Base-by-base conservation (phyloP, 1,140 invertebrate species). In the Anoplolepis gracilipes region DNA sequence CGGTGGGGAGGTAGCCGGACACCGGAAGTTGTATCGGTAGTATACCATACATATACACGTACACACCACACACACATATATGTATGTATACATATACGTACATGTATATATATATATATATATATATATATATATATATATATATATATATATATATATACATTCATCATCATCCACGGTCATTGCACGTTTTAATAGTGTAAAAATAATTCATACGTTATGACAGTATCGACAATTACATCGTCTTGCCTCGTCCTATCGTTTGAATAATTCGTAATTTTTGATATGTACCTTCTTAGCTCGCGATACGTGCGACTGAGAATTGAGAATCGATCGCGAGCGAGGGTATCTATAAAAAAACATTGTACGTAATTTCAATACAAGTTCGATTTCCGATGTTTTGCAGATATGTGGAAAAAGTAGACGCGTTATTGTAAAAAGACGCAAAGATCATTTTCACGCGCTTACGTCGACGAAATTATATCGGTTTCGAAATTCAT, bases 21-120 rank as follows among this genome's bases (percentile, higher is more conserved):
- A 93, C 92, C 92, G 93, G 93, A 94, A 93, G 92, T 89, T 90
- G 91, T 91, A 93, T 93, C 92, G 91, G 92, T 92, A 92, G 92
- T 92, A 92, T 91, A 92, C 90, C n/a, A n/a, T n/a, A n/a, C n/a
- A n/a, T n/a, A n/a, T n/a, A n/a, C n/a, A n/a, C n/a, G n/a, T n/a
- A n/a, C n/a, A n/a, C n/a, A n/a, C n/a, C n/a, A n/a, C n/a, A n/a
- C n/a, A n/a, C n/a, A 90, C 91, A 90, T 90, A 90, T 93, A 88
- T 85, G 84, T 75, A 90, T 75, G 81, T 89, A 39, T 39, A 72
- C 88, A 70, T 78, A 90, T 92, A 90, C 90, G 90, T 93, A 88
- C 86, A 78, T 75, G 87, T 75, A 85, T 89, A 39, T 39, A 72
- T 85, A 70, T 78, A 90, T 92, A 90, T 90, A 90, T 93, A 88